Conservation (phyloP, 2,888 invertebrate genomes). For the Hydrotaea cyrtoneurina region DNA sequence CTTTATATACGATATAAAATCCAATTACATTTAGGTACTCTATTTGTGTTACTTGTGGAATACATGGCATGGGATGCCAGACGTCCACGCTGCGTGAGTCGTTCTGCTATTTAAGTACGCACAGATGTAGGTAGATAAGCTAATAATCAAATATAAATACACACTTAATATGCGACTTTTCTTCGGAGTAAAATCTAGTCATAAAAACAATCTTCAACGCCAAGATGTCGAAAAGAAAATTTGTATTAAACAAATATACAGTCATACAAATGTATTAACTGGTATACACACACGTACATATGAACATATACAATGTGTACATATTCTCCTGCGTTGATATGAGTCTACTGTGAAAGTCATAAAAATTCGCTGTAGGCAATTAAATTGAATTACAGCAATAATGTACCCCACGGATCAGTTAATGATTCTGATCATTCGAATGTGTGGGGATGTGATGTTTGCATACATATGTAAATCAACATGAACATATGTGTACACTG, state of each 20-base stretch:
- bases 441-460: background rate
- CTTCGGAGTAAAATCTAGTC: background rate
- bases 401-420: conserved; percentile 56
- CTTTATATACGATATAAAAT: too few relatives aligned
- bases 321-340: too few relatives aligned
- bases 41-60: too few relatives aligned
- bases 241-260: background rate
- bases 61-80: background rate
- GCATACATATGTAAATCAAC: conserved; percentile 4
- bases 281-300: background rate
- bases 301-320: background rate
- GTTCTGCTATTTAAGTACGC: background rate
- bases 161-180: conserved; percentile 4
- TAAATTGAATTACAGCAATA: conserved; percentile 55
- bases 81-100: background rate
- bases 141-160: background rate
- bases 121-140: background rate
- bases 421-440: conserved; percentile 4
- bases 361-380: conserved; percentile 50
- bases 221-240: background rate
- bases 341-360: conserved; percentile 12
- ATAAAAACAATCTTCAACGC: background rate
- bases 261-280: background rate
- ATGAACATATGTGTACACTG: too few relatives aligned
- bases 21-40: too few relatives aligned